These are phyloP conservation scores for Pelagia noctiluca DNA, from an alignment of 30 jellyfish, hydroid and myxozoan genomes.

Conservation along the genomic window DNA sequence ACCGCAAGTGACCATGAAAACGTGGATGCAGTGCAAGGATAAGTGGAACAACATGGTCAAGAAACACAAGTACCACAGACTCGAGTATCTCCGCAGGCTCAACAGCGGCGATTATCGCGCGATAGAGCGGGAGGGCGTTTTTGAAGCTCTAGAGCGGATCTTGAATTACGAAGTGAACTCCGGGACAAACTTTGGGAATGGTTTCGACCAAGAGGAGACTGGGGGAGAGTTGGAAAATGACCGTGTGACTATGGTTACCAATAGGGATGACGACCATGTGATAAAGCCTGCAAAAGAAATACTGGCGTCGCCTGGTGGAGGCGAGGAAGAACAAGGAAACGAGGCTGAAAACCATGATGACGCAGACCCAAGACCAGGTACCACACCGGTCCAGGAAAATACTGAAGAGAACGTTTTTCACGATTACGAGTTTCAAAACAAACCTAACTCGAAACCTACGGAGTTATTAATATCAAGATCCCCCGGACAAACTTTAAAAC, in stretches of 20 bases:
- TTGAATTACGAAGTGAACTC: not conserved
- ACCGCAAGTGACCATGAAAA: constrained; percentile 47
- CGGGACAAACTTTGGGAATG: not conserved
- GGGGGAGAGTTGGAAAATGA: not conserved
- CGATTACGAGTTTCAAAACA: no score
- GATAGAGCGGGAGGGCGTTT: constrained; percentile 21
- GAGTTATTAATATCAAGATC: no score
- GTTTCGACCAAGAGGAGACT: constrained; percentile 35
- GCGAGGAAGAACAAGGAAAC: not conserved
- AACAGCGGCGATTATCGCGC: constrained; percentile 1
- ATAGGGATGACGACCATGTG: constrained; percentile 15
- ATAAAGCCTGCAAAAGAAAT: not conserved
- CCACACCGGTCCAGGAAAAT: no score
- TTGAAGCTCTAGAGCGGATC: constrained; percentile 44
- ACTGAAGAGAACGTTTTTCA: no score
- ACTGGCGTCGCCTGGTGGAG: not conserved
- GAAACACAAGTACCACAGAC: constrained; percentile 31
- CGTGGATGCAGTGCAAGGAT: constrained; percentile 73
- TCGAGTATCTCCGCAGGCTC: constrained; percentile 6
- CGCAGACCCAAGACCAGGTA: no score
- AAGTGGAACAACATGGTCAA: constrained; percentile 65
- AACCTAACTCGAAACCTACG: no score
- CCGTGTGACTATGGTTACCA: constrained; percentile 10
- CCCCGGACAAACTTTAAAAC: no score
- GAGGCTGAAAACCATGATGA: no score